Evolutionary conservation across 2,888 invertebrate genomes (phyloP), one percentile per base, ranked within the genome.

Genomic region (Tyria jacobaeae): DNA sequence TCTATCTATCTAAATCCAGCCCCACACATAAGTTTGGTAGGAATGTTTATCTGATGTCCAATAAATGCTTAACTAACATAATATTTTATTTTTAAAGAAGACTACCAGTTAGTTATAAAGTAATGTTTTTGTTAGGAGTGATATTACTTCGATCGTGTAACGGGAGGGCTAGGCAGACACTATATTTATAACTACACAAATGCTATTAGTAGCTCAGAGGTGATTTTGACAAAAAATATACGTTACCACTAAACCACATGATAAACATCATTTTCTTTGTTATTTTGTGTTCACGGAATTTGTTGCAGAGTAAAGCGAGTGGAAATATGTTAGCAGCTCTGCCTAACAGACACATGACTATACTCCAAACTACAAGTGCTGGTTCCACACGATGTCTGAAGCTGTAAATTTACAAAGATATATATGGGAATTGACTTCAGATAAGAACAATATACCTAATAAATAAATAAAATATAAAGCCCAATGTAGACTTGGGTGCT

Each of bases 201-300:
- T 41, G 10, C 21, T 44, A 21, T 5, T 21, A 17, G 1, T 17
- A 41, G n/a, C n/a, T n/a, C n/a, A n/a, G 15, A 35, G 27, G 15
- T 15, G 4, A 53, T 27, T 41, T 3, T 27, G 12, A 6, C 17
- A 17, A 54, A 17, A 5, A 24, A 31, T 51, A 57, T 47, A 37
- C 15, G 34, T 58, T 86, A 96, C 96, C 97, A 87, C 99, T 99
- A 88, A 99, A 99, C 99, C 99, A 99, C 99, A 99, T 99, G 65
- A 99, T 99, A 83, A 99, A 99, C 96, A 99, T 99, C 98, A 99
- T 99, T 91, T 99, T 98, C 87, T 96, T 97, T 0, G 99, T 99
- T 63, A 99, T 99, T 90, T 99, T 99, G 91, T 99, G 99, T 85
- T 99, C 98, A 17, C 99, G 96, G 89, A 99, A 99, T 88, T 97